Percentiles rank a stretch among this genome's conserved stretches.
phyloP scores from a whole-genome alignment of 2,113 vertebrate species.

The Pterocles gutturalis region DNA sequence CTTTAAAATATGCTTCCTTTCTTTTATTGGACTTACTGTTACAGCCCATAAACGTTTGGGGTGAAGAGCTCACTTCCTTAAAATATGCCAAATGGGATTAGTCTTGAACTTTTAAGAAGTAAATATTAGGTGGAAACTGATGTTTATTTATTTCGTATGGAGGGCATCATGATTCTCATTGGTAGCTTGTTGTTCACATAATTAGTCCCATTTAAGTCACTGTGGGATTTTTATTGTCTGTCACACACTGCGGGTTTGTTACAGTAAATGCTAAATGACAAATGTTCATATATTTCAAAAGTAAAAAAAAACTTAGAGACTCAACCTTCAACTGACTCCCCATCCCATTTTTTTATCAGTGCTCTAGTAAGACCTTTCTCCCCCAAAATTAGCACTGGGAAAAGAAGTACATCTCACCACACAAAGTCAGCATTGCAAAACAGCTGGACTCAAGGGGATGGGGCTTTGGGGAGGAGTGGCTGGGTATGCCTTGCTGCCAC shows the following conservation, averaged over 20 bases:
- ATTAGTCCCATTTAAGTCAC: neutral
- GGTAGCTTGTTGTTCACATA: constrained; percentile 25
- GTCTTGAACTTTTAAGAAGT: constrained; percentile 7
- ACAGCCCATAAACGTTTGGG: constrained; percentile 38
- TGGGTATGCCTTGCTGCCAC: neutral
- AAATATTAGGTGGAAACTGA: constrained; percentile 42
- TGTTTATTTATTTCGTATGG: constrained; percentile 14
- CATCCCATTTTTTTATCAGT: neutral
- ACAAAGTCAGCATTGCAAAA: neutral
- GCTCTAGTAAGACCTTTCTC: neutral
- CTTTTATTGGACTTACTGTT: constrained; percentile 32
- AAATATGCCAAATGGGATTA: constrained; percentile 39
- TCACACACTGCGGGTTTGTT: neutral
- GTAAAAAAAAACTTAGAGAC: neutral
- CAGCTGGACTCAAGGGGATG: neutral
- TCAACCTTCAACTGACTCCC: neutral
- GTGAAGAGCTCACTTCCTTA: constrained; percentile 52
- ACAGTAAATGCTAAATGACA: neutral
- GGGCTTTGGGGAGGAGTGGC: neutral
- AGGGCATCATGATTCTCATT: neutral
- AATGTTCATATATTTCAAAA: neutral
- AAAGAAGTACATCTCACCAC: neutral
- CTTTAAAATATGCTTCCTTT: constrained; percentile 37
- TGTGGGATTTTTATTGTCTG: constrained; percentile 23
- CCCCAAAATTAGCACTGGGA: neutral